Conservation (phyloP, 2,113 vertebrate genomes). For the Zosterops borbonicus region DNA sequence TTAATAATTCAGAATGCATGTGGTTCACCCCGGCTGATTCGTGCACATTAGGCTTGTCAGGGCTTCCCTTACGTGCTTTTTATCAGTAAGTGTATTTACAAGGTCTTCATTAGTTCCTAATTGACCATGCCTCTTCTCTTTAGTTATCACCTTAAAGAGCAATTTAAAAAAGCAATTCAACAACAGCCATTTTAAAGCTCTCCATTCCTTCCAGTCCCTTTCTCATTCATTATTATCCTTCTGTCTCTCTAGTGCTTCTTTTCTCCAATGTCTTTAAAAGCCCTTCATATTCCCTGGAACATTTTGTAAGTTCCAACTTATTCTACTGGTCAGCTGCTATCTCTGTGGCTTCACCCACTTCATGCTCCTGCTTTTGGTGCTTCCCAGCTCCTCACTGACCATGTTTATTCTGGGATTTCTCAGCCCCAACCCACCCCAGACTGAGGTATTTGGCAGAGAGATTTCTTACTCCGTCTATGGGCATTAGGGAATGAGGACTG, state of each 20-base stretch:
- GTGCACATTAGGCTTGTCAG: slow-evolving; percentile 44
- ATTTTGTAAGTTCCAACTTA: background rate
- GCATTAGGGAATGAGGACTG: background rate
- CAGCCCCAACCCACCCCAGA: background rate
- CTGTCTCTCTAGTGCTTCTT: background rate
- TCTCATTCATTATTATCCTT: slow-evolving; percentile 53
- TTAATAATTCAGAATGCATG: slow-evolving; percentile 53
- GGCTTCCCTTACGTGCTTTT: slow-evolving; percentile 58
- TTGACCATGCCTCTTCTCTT: slow-evolving; percentile 67
- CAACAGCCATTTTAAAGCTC: slow-evolving; percentile 57
- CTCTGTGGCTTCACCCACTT: background rate
- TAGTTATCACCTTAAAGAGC: slow-evolving; percentile 67
- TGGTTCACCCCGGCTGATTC: background rate
- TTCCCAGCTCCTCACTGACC: accelerated
- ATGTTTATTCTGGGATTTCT: background rate
- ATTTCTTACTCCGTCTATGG: accelerated
- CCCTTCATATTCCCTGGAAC: background rate
- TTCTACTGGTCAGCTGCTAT: background rate
- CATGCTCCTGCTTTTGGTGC: background rate
- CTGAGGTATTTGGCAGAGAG: background rate
- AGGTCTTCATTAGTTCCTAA: slow-evolving; percentile 73
- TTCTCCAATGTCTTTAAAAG: slow-evolving; percentile 1
- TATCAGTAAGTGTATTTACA: slow-evolving; percentile 73
- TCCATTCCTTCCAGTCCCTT: slow-evolving; percentile 38
- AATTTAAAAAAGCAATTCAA: slow-evolving; percentile 63